Conservation (phyloP, 2,888 invertebrate species). For the Gryllus longicercus region DNA sequence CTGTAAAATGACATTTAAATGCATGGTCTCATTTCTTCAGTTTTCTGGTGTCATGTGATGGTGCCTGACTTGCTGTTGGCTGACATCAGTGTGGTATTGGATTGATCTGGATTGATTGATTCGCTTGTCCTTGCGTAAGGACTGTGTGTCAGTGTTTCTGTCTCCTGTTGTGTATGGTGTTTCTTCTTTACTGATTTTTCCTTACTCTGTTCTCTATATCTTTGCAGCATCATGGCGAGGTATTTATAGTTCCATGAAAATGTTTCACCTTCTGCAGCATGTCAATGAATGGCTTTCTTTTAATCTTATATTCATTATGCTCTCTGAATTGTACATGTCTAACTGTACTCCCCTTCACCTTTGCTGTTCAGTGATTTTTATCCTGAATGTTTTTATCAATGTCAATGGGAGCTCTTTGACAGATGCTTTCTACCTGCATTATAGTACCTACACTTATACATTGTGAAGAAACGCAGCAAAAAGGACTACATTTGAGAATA, state of each 20-base stretch:
- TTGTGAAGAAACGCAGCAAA: too few relatives aligned
- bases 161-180: not conserved
- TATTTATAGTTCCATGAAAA: conserved; percentile 38
- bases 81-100: conserved; percentile 18
- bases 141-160: conserved; percentile 1
- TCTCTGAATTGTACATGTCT: conserved; percentile 19
- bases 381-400: too few relatives aligned
- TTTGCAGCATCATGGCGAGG: conserved; percentile 45
- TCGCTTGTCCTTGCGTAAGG: conserved; percentile 21
- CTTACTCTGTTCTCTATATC: conserved; percentile 30
- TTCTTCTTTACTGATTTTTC: conserved; percentile 1
- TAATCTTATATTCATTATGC: conserved; percentile 11
- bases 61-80: conserved; percentile 18
- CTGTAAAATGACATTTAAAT: conserved; percentile 8
- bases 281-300: conserved; percentile 30
- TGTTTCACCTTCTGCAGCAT: conserved; percentile 30
- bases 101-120: conserved; percentile 28
- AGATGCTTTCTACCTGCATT: too few relatives aligned
- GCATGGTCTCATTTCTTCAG: conserved; percentile 17
- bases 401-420: too few relatives aligned
- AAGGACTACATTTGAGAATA: too few relatives aligned
- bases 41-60: conserved; percentile 11
- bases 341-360: too few relatives aligned
- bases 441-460: too few relatives aligned
- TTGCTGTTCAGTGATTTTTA: too few relatives aligned